A percentile compares a stretch with the other conserved stretches of the same genome.
These are phyloP conservation scores for Microchirus variegatus DNA, from an alignment of 2,797 vertebrate genomes.

Conservation along the genomic window DNA sequence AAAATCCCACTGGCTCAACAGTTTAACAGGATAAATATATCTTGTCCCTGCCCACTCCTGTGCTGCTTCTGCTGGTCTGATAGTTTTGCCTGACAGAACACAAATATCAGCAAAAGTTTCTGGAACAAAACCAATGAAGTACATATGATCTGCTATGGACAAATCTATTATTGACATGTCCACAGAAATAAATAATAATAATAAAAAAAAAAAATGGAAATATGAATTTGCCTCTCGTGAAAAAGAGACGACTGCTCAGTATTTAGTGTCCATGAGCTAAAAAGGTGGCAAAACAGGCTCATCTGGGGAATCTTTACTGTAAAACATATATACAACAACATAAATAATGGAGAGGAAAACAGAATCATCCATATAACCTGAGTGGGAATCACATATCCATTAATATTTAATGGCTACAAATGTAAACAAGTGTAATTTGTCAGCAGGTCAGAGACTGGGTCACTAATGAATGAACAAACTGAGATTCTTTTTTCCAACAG, in stretches of 20 bases:
- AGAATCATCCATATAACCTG: constrained; percentile 4
- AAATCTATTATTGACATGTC: neutral
- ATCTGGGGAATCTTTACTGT: constrained; percentile 48
- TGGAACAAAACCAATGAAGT: neutral
- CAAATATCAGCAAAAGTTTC: too few species aligned
- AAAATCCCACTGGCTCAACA: too few species aligned
- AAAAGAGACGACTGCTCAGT: constrained; percentile 9
- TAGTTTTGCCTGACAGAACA: too few species aligned
- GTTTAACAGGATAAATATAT: too few species aligned
- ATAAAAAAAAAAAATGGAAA: neutral
- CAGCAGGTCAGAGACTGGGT: constrained; percentile 41
- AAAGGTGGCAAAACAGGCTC: constrained; percentile 23
- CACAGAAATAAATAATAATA: neutral
- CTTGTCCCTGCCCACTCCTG: too few species aligned
- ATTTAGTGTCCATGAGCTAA: constrained; percentile 22
- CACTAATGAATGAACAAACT: constrained; percentile 21
- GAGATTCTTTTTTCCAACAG: neutral
- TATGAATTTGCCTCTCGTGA: neutral
- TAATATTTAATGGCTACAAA: constrained; percentile 52
- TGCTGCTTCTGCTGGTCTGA: too few species aligned
- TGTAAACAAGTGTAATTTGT: constrained; percentile 43
- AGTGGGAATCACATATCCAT: constrained; percentile 26
- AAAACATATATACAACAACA: constrained; percentile 47
- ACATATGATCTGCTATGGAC: neutral
- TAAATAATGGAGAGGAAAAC: constrained; percentile 42